phyloP scores from a whole-genome alignment of 2,113 vertebrate species.

The Aramus guarauna region DNA sequence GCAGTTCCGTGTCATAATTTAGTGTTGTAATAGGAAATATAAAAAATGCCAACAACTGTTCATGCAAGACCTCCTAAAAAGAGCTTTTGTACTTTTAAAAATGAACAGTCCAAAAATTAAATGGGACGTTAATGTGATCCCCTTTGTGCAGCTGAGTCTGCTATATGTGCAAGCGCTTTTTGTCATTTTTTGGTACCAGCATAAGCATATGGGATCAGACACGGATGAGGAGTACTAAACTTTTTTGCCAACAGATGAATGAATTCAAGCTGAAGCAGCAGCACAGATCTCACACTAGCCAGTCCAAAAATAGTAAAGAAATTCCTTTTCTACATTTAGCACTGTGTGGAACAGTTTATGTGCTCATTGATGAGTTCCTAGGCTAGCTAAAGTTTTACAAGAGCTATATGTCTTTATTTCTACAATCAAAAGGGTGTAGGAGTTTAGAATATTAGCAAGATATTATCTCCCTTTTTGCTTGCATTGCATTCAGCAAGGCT shows the following conservation, averaged over 20 bases:
- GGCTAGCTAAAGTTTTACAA: background rate
- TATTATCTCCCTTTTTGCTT: background rate
- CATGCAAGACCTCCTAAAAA: background rate
- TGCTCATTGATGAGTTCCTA: background rate
- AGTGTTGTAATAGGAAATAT: background rate
- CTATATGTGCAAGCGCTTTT: background rate
- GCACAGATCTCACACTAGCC: background rate
- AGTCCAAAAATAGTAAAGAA: conserved; percentile 24
- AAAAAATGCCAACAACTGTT: background rate
- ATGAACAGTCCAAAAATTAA: background rate
- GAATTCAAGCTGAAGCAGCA: conserved; percentile 10
- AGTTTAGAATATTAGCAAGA: background rate
- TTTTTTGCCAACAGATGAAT: background rate
- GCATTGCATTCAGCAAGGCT: background rate
- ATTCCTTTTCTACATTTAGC: conserved; percentile 6
- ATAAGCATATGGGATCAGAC: background rate
- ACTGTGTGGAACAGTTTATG: background rate
- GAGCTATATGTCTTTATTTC: background rate
- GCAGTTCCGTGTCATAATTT: background rate
- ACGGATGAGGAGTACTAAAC: background rate
- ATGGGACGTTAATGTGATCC: background rate
- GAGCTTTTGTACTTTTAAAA: background rate
- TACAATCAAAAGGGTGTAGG: background rate
- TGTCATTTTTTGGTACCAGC: background rate
- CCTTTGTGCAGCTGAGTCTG: background rate